Conservation (phyloP, 1,140 invertebrate species). For the Bombus fervidus region DNA sequence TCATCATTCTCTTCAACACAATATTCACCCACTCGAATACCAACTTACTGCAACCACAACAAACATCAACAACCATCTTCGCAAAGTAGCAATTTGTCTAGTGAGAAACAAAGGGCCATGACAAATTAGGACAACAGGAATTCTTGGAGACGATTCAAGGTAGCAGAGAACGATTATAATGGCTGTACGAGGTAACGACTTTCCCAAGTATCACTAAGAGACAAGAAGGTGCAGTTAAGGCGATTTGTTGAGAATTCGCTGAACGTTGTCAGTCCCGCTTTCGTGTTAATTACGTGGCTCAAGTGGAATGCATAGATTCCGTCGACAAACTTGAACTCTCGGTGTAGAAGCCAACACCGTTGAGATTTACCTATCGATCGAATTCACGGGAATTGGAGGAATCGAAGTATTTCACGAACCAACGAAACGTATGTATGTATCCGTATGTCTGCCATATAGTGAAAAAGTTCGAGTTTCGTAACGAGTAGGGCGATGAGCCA, state of each 20-base stretch:
- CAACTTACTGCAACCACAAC: neutral
- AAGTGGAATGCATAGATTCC: conserved; percentile 27
- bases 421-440: neutral
- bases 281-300: conserved; percentile 30
- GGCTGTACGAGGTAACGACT: neutral
- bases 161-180: neutral
- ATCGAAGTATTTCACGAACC: neutral
- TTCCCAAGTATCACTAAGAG: neutral
- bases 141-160: neutral
- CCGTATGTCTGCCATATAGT: neutral
- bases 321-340: conserved; percentile 15
- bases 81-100: neutral
- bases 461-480: conserved; percentile 37
- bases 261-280: neutral
- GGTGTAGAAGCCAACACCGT: neutral
- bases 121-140: neutral
- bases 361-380: neutral
- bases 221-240: neutral
- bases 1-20: conserved; percentile 4
- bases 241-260: conserved; percentile 34
- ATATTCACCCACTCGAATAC: neutral
- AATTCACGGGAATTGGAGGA: neutral
- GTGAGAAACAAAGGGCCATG: neutral
- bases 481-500: neutral
- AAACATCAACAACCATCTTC: neutral